Percentiles rank a stretch among this genome's conserved stretches.
Conservation (phyloP, 2,888 invertebrate species). For the Rugalucina vietnamica region DNA sequence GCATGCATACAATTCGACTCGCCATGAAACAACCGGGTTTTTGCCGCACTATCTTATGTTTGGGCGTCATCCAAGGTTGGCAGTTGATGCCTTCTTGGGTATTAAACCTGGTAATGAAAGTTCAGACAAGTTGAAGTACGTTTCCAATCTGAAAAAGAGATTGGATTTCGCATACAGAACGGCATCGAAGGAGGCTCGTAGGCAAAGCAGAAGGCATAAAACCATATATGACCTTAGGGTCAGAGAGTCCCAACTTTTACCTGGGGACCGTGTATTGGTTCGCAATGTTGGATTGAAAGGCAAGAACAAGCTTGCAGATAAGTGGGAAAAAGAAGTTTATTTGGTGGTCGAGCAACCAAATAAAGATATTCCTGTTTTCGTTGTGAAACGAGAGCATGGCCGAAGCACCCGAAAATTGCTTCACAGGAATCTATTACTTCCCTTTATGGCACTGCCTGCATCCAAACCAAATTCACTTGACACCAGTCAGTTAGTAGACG, state of each 20-base stretch:
- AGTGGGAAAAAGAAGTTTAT: slow-evolving; percentile 20
- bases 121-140: no score
- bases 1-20: no score
- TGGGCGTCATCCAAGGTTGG: no score
- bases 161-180: slow-evolving; percentile 5
- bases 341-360: neutral
- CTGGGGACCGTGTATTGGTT: slow-evolving; percentile 30
- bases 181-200: neutral
- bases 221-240: neutral
- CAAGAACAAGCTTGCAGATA: slow-evolving; percentile 12
- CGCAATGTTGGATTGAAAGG: slow-evolving; percentile 1
- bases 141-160: neutral
- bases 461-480: no score
- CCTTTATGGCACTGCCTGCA: neutral
- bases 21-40: no score
- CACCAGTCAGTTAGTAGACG: no score
- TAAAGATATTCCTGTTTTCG: slow-evolving; percentile 37
- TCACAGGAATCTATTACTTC: slow-evolving; percentile 25
- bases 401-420: neutral
- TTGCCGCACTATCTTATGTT: no score
- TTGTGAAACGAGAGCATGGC: slow-evolving; percentile 6
- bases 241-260: neutral
- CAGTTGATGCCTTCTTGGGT: no score
- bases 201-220: slow-evolving; percentile 2
- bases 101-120: no score